Percentiles rank a stretch among this genome's conserved stretches.
Conservation (phyloP, 2,113 vertebrate species). For the Pteropus alecto region DNA sequence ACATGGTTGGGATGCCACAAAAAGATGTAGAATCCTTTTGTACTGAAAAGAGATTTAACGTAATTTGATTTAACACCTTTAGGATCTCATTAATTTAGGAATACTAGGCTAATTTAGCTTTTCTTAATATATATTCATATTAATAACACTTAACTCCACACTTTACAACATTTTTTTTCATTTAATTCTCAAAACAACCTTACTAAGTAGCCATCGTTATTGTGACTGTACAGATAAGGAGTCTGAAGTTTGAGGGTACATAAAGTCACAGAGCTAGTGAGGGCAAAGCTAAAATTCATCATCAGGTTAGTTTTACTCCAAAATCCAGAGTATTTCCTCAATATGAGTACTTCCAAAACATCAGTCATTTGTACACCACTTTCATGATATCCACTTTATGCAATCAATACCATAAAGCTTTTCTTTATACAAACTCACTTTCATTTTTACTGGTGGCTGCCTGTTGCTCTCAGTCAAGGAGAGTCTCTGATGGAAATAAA, state of each 20-base stretch:
- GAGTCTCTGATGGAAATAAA: background rate
- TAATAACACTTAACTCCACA: background rate
- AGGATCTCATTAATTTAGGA: background rate
- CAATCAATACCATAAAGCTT: background rate
- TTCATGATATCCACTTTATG: background rate
- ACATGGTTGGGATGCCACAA: background rate
- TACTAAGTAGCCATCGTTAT: background rate
- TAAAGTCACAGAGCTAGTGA: background rate
- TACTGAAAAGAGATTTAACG: background rate
- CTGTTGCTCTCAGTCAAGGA: background rate
- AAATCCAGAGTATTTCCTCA: background rate
- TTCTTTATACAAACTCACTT: background rate
- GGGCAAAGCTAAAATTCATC: background rate
- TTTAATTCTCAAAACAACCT: background rate
- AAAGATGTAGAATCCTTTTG: background rate
- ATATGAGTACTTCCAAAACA: rapidly evolving
- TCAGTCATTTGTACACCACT: background rate
- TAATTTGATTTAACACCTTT: background rate
- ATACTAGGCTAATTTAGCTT: background rate
- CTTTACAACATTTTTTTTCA: background rate
- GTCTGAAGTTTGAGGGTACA: background rate
- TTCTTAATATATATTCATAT: background rate
- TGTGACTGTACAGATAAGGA: background rate
- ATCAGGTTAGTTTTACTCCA: background rate
- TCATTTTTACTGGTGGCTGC: background rate